These are phyloP conservation scores for Zelleria hepariella DNA, from an alignment of 2,888 invertebrate species.

Conservation along the genomic window DNA sequence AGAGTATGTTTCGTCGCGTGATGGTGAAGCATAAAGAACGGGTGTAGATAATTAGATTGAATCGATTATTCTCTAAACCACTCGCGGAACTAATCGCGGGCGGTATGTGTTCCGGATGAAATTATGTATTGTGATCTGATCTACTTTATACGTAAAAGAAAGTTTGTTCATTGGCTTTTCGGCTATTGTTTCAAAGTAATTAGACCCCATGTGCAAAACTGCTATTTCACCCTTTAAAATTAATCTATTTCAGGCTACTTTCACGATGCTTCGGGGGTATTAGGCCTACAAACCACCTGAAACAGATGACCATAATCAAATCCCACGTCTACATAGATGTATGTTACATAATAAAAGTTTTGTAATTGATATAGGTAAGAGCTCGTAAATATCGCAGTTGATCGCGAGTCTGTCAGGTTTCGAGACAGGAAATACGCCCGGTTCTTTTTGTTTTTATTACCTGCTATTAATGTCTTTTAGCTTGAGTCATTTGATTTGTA, in stretches of 20 bases:
- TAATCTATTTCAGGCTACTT: not conserved
- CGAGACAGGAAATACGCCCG: not conserved
- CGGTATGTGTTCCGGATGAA: conserved; percentile 44
- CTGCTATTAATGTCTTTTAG: not conserved
- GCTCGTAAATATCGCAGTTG: not conserved
- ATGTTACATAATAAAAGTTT: not conserved
- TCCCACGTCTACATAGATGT: not conserved
- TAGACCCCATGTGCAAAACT: not conserved
- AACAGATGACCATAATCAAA: not conserved
- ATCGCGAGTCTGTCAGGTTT: not conserved
- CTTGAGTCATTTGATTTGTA: not conserved
- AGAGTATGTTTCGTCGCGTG: not conserved
- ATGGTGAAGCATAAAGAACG: not conserved
- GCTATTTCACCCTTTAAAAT: not conserved
- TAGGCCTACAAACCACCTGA: not conserved
- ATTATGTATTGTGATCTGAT: conserved; percentile 40
- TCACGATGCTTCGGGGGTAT: not conserved
- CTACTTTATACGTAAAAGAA: conserved; percentile 24
- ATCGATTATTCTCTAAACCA: conserved; percentile 44
- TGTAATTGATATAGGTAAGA: conserved; percentile 1
- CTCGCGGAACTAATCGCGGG: conserved; percentile 47
- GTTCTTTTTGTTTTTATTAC: not conserved
- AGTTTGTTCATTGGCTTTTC: not conserved
- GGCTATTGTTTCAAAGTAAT: conserved; percentile 2
- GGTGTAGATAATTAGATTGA: conserved; percentile 30